Base-by-base conservation (phyloP, 1,140 invertebrate species). In the Diabrotica virgifera region DNA sequence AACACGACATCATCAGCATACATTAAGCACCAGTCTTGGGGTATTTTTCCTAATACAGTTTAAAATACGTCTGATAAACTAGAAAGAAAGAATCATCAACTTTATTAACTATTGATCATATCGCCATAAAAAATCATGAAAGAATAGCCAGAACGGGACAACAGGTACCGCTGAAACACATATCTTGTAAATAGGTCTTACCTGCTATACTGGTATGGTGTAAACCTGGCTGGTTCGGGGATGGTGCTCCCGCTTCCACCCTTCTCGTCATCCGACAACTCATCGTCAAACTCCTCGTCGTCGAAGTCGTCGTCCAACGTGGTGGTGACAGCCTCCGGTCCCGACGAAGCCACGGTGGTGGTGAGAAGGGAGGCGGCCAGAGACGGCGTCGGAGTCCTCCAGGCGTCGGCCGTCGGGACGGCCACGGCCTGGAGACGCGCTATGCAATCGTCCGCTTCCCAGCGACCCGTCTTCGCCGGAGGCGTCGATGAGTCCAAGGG, bases 271-370 rank as follows among this genome's bases (percentile, higher is more conserved):
- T 79, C 78, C 36, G 75, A 77, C 12, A 84, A 79, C 50, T 84
- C 82, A 65, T 84, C 83, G 55, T 85, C 82, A 36, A 84, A 84
- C 62, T 84, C 82, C 65, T 84, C 82, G 37, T 83, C 82, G 58
- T 84, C 82, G 57, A 82, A 82, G 59, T 74, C 70, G 63, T 82
- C 81, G 40, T 80, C 80, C n/a, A 46, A n/a, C 40, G 40, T 46
- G 4, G 40, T 46, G n/a, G 40, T 46, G 40, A 46, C 40, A 5
- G 40, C 40, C 0, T 46, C 40, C 40, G n/a, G 8, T 8, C 40
- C 40, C 8, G 40, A 2, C 5, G 40, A 46, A 24, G 24, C 24
- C 4, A 24, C 24, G 8, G 40, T 10, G n/a, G 40, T 46, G 11
- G 80, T 81, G 5, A 84, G 75, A 46, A 82, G 70, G 6, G 81